A percentile compares a stretch with the other conserved stretches of the same genome.
Conservation (phyloP, 2,797 vertebrate genomes). For the Lophotriccus pileatus region DNA sequence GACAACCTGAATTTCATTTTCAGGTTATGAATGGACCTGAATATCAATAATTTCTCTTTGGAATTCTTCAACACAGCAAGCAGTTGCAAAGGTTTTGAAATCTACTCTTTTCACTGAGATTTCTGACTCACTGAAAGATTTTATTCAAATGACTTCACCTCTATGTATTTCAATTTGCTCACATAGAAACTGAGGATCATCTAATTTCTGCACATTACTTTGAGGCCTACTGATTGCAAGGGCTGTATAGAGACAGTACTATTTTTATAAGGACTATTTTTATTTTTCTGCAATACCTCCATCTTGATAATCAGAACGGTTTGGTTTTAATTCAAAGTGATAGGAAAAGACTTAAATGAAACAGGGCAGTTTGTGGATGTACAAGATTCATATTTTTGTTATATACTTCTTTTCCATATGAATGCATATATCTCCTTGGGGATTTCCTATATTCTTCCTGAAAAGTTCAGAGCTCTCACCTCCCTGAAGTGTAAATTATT, state of each 20-base stretch:
- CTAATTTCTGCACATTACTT: not conserved
- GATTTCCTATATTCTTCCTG: not conserved
- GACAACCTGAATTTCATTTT: not conserved
- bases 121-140: not conserved
- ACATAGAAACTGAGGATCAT: not conserved
- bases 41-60: not conserved
- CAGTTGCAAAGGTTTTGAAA: not conserved
- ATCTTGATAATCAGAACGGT: not conserved
- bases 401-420: not conserved
- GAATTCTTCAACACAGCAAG: not conserved
- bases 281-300: not conserved
- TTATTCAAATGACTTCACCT: not conserved
- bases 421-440: not conserved
- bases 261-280: not conserved
- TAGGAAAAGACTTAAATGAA: not conserved
- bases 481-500: not conserved
- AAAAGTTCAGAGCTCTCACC: not conserved
- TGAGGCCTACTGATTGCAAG: not conserved
- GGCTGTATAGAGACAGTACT: not conserved
- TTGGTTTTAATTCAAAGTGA: not conserved
- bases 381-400: fast-evolving
- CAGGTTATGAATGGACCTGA: not conserved
- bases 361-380: not conserved
- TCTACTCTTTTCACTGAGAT: not conserved
- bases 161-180: not conserved